phyloP scores from a whole-genome alignment of 2,888 invertebrate genomes.

The Trichogramma evanescens region DNA sequence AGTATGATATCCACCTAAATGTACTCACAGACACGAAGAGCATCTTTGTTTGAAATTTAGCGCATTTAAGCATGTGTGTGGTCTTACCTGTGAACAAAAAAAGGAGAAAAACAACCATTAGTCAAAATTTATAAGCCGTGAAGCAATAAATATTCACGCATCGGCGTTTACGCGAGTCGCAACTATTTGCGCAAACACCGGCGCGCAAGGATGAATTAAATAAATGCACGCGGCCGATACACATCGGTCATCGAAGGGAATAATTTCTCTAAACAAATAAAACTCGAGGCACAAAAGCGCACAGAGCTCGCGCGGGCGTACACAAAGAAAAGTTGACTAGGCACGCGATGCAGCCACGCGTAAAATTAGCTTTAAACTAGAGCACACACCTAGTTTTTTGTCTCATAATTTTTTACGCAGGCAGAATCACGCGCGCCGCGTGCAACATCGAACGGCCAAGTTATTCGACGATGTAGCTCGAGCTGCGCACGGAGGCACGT shows the following conservation, averaged over 20 bases:
- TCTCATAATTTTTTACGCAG: slow-evolving; percentile 2
- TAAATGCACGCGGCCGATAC: background rate
- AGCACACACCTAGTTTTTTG: slow-evolving; percentile 1
- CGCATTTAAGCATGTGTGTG: slow-evolving; percentile 5
- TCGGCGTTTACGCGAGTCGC: too few relatives aligned
- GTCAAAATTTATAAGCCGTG: slow-evolving; percentile 10
- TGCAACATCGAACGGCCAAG: too few relatives aligned
- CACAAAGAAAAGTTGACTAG: background rate
- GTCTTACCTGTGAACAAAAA: slow-evolving; percentile 21
- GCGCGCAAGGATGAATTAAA: slow-evolving; percentile 11
- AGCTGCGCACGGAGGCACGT: too few relatives aligned
- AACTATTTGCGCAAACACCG: slow-evolving; percentile 7
- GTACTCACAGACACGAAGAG: too few relatives aligned
- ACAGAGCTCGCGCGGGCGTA: background rate
- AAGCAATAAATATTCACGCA: slow-evolving; percentile 9
- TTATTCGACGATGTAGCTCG: too few relatives aligned
- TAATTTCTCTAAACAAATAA: background rate
- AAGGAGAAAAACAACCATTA: background rate
- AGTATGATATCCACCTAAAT: too few relatives aligned
- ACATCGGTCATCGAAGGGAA: too few relatives aligned
- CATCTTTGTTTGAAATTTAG: too few relatives aligned
- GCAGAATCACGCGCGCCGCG: background rate
- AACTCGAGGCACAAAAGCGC: background rate
- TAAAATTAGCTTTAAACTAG: slow-evolving; percentile 23
- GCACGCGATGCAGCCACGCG: background rate